These are phyloP conservation scores for Zaprionus lineosus DNA, from an alignment of 2,888 invertebrate genomes.

Conservation along the genomic window DNA sequence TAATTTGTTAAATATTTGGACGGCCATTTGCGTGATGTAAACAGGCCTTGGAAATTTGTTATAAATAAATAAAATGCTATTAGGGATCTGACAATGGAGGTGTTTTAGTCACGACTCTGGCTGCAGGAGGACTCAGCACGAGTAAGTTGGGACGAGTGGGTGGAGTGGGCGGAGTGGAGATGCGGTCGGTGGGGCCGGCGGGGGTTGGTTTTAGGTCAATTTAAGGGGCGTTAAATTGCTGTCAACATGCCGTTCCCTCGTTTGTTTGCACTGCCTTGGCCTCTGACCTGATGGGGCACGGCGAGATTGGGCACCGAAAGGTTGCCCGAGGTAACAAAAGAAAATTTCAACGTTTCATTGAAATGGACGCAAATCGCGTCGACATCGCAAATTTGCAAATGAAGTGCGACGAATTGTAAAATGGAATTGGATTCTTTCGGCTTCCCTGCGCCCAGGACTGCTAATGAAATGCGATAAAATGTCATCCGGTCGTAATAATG, in stretches of 20 bases:
- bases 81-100: constrained; percentile 26
- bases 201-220: constrained; percentile 3
- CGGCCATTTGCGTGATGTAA: constrained; percentile 30
- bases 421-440: constrained; percentile 57
- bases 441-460: constrained; percentile 22
- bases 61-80: constrained; percentile 64
- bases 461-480: constrained; percentile 73
- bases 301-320: constrained; percentile 11
- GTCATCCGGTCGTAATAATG: constrained; percentile 59
- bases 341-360: constrained; percentile 31
- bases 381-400: constrained; percentile 51
- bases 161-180: neutral
- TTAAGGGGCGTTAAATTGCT: constrained; percentile 28
- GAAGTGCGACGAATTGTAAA: constrained; percentile 63
- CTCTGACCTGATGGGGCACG: constrained; percentile 26
- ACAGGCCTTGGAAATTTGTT: constrained; percentile 31
- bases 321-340: constrained; percentile 29
- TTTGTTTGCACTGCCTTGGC: neutral
- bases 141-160: neutral
- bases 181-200: too few relatives aligned
- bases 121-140: neutral
- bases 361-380: constrained; percentile 33
- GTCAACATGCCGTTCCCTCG: constrained; percentile 26
- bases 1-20: constrained; percentile 56
- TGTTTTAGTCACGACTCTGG: too few relatives aligned